phyloP scores from a whole-genome alignment of 2,797 vertebrate genomes.

The Eulemur albifrons region DNA sequence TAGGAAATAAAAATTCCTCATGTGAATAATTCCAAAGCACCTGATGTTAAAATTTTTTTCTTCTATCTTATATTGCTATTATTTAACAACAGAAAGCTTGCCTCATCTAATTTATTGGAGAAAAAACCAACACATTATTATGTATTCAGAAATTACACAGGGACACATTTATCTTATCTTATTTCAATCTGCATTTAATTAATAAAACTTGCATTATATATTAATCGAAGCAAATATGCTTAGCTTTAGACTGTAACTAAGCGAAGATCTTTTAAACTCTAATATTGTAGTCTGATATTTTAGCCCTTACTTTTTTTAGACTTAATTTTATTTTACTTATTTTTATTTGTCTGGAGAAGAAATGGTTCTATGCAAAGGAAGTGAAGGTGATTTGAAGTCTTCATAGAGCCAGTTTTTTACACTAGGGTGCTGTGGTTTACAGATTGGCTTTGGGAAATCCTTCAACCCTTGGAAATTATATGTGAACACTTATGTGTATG shows the following conservation, averaged over 20 bases:
- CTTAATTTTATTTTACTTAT: not conserved
- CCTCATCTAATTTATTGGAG: not conserved
- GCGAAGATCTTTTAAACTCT: not conserved
- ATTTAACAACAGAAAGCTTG: conserved; percentile 33
- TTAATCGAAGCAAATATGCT: not conserved
- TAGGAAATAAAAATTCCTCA: not conserved
- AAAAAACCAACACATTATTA: not conserved
- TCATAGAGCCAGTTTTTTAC: not conserved
- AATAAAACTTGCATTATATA: not conserved
- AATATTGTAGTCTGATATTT: not conserved
- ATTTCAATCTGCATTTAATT: conserved; percentile 20
- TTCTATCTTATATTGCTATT: not conserved
- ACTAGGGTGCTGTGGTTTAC: not conserved
- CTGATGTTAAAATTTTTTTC: not conserved
- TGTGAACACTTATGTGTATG: not conserved
- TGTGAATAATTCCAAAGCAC: not conserved
- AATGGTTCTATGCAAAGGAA: not conserved
- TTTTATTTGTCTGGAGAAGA: not conserved
- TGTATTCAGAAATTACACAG: not conserved
- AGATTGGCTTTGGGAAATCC: not conserved
- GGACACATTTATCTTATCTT: not conserved
- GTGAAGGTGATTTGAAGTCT: not conserved
- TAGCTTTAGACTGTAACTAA: not conserved
- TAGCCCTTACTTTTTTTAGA: not conserved
- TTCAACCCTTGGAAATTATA: not conserved